Evolutionary conservation across 2,888 invertebrate species (phyloP).

Genomic region (Pandemis heparana): DNA sequence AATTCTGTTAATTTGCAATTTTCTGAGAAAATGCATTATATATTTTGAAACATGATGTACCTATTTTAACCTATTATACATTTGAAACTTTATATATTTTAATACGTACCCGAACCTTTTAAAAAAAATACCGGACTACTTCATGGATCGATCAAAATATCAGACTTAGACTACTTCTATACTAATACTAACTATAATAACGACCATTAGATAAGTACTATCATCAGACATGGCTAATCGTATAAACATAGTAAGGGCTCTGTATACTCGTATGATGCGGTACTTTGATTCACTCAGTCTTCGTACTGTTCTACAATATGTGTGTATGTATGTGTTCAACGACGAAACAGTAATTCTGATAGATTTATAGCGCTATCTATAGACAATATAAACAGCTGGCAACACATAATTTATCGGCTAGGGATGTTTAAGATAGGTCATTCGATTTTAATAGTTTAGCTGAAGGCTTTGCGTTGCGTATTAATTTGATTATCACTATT

Average conservation of each 20-base stretch:
- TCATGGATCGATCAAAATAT: not conserved
- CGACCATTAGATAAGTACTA: not conserved
- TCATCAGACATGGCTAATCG: not conserved
- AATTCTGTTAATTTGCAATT: no score
- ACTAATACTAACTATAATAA: not conserved
- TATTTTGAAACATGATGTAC: no score
- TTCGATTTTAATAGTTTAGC: slow-evolving; percentile 13
- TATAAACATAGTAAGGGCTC: slow-evolving; percentile 11
- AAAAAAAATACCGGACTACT: not conserved
- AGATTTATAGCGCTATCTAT: slow-evolving; percentile 29
- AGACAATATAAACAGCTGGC: slow-evolving; percentile 37
- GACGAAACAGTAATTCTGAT: slow-evolving; percentile 13
- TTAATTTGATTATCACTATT: not conserved
- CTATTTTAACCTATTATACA: no score
- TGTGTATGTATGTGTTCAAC: slow-evolving; percentile 4
- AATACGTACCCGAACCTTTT: no score
- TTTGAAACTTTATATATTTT: no score
- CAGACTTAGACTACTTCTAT: not conserved
- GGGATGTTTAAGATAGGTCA: slow-evolving; percentile 15
- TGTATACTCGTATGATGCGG: not conserved
- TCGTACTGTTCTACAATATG: not conserved
- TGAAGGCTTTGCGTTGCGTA: not conserved
- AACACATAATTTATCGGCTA: slow-evolving; percentile 33
- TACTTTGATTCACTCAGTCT: slow-evolving; percentile 2
- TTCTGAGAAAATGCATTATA: no score